These are phyloP conservation scores for Nymphalis io DNA, from an alignment of 1,140 invertebrate species.

Conservation along the genomic window DNA sequence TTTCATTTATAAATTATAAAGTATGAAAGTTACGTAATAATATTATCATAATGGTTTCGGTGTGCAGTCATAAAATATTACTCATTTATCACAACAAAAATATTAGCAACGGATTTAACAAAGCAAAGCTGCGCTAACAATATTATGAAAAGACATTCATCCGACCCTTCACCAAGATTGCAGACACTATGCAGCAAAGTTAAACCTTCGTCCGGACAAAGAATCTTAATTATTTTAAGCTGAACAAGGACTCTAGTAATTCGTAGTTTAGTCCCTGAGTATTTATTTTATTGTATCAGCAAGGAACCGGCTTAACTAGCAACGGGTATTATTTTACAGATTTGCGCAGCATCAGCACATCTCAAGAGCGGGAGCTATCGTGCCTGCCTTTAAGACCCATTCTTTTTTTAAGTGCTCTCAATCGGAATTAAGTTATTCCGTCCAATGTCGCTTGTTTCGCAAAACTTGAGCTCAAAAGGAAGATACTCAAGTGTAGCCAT, in stretches of 20 bases:
- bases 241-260: constrained; percentile 63
- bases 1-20: neutral
- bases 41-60: neutral
- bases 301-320: constrained; percentile 54
- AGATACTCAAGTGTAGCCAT: constrained; percentile 45
- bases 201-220: constrained; percentile 61
- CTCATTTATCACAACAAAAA: constrained; percentile 30
- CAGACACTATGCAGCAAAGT: constrained; percentile 46
- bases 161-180: constrained; percentile 40
- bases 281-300: constrained; percentile 73
- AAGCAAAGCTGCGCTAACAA: constrained; percentile 24
- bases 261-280: constrained; percentile 62
- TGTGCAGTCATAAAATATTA: constrained; percentile 7
- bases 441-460: constrained; percentile 52
- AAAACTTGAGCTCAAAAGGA: constrained; percentile 44
- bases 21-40: neutral
- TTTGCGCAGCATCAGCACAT: constrained; percentile 66
- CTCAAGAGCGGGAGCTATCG: constrained; percentile 54
- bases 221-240: constrained; percentile 78
- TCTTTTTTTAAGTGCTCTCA: constrained; percentile 62
- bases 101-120: constrained; percentile 29
- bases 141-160: constrained; percentile 43
- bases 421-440: constrained; percentile 65
- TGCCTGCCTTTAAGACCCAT: constrained; percentile 53
- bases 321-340: constrained; percentile 69